Percentiles rank a stretch among this genome's conserved stretches.
Conservation (phyloP, 92 coral and sea anemone species). For the Zoanthus solanderi region DNA sequence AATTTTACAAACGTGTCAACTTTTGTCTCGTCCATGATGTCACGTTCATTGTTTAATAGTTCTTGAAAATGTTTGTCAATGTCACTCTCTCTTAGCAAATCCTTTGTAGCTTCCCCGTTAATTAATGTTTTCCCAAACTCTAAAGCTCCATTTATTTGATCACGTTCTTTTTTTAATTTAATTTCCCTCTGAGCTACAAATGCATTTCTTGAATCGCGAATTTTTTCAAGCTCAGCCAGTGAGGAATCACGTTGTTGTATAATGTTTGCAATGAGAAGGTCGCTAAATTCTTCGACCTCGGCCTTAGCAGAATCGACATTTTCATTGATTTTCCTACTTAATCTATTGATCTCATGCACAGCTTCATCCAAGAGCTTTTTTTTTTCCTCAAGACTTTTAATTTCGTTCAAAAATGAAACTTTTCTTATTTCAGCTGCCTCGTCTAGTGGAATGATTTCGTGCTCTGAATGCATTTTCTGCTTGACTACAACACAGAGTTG, state of each 20-base stretch:
- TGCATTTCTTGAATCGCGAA: background rate
- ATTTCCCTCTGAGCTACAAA: background rate
- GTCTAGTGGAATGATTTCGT: background rate
- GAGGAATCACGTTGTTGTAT: background rate
- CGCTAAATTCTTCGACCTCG: background rate
- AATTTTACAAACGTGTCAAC: slow-evolving; percentile 1
- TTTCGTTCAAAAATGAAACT: too few relatives aligned
- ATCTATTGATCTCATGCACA: background rate
- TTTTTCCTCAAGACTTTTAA: background rate
- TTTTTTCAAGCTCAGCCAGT: slow-evolving; percentile 8
- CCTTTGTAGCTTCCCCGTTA: background rate
- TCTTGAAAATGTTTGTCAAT: slow-evolving; percentile 22
- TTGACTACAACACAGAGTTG: slow-evolving; percentile 2
- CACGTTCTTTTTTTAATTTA: background rate
- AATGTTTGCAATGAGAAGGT: background rate
- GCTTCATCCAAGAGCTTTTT: background rate
- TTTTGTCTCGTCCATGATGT: background rate
- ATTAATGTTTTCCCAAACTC: slow-evolving; percentile 6
- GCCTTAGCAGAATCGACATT: slow-evolving; percentile 1
- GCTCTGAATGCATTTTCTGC: background rate
- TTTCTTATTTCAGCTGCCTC: slow-evolving; percentile 10
- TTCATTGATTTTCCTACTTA: background rate
- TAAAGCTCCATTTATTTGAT: background rate
- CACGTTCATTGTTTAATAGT: background rate
- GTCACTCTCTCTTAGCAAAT: background rate